Percentiles rank a stretch among this genome's conserved stretches.
Conservation (phyloP, 2,113 vertebrate genomes). For the Microcebus murinus region DNA sequence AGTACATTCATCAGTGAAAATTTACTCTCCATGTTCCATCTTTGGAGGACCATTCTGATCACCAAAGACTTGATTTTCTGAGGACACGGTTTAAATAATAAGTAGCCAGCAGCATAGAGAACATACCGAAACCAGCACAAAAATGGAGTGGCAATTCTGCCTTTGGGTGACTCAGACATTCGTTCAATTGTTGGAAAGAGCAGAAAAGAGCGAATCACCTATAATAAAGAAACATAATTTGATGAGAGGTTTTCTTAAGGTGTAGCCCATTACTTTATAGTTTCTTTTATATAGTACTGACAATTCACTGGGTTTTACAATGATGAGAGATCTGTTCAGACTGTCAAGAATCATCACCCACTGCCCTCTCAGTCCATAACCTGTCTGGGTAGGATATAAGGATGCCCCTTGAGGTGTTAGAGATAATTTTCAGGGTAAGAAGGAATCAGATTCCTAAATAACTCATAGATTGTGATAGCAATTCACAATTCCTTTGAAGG, state of each 20-base stretch:
- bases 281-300: not conserved
- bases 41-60: conserved; percentile 81
- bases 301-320: not conserved
- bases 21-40: conserved; percentile 81
- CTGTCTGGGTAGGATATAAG: not conserved
- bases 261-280: not conserved
- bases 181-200: conserved; percentile 97
- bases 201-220: conserved; percentile 93
- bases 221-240: conserved; percentile 6
- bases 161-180: conserved; percentile 92
- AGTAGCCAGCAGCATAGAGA: conserved; percentile 90
- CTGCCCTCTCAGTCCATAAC: not conserved
- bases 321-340: not conserved
- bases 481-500: not conserved
- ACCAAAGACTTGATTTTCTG: conserved; percentile 87
- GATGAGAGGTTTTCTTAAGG: conserved; percentile 30
- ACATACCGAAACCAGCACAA: conserved; percentile 92
- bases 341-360: not conserved
- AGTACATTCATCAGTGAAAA: conserved; percentile 83
- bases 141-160: conserved; percentile 92
- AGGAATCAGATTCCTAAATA: not conserved
- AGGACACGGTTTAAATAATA: conserved; percentile 91
- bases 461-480: not conserved
- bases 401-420: not conserved
- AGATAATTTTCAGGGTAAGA: not conserved